Conservation (phyloP, 2,113 vertebrate species). For the Blennius ocellaris region DNA sequence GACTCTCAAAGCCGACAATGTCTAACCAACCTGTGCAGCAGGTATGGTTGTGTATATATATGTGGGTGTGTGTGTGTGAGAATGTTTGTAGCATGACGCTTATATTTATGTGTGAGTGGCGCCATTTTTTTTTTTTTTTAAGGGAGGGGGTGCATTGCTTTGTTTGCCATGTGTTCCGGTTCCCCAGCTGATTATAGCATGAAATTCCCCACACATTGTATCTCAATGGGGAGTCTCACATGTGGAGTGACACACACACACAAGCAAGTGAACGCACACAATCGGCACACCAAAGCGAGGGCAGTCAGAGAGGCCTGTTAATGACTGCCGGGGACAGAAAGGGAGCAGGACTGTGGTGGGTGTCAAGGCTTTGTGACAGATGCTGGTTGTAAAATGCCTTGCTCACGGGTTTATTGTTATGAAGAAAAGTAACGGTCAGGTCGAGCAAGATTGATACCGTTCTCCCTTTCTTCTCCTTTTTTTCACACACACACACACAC, state of each 20-base stretch:
- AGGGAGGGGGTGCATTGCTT: slow-evolving; percentile 26
- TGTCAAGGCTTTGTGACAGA: slow-evolving; percentile 70
- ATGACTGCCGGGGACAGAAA: slow-evolving; percentile 63
- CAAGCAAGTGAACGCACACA: slow-evolving; percentile 52
- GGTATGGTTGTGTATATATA: not conserved
- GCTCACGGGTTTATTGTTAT: slow-evolving; percentile 73
- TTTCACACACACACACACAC: slow-evolving; percentile 35
- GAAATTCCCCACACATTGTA: slow-evolving; percentile 74
- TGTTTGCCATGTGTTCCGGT: slow-evolving; percentile 75
- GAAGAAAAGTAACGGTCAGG: slow-evolving; percentile 58
- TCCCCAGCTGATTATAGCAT: slow-evolving; percentile 66
- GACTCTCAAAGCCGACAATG: slow-evolving; percentile 24
- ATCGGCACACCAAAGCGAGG: slow-evolving; percentile 39
- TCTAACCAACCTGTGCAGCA: slow-evolving; percentile 15
- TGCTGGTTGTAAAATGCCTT: slow-evolving; percentile 74
- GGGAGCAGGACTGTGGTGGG: slow-evolving; percentile 45
- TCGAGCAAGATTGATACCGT: slow-evolving; percentile 64
- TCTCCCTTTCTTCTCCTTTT: slow-evolving; percentile 38
- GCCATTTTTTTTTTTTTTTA: no score
- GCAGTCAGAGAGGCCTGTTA: slow-evolving; percentile 66
- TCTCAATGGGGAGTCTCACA: slow-evolving; percentile 56
- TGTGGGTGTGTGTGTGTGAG: slow-evolving; percentile 8
- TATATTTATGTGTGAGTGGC: slow-evolving; percentile 22
- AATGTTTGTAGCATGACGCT: slow-evolving; percentile 11
- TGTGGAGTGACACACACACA: slow-evolving; percentile 56